Evolutionary conservation across 2,797 vertebrate species (phyloP), one percentile per base, ranked within the genome.

Genomic region (Acanthurus leucopareius): DNA sequence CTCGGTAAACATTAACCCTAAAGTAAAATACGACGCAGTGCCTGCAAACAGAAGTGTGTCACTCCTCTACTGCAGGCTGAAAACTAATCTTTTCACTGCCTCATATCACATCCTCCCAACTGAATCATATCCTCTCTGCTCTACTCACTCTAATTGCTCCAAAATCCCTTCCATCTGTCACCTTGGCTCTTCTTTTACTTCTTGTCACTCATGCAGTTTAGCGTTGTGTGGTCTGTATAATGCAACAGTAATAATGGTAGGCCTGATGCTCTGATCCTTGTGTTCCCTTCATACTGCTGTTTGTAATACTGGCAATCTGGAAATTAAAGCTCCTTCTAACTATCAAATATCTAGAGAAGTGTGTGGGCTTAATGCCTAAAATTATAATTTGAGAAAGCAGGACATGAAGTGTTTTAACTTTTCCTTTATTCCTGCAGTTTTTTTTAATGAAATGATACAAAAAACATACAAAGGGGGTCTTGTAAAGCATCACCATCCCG

Each of bases 1-100:
- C 48, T 62, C n/a, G 77, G 78, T 90, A 90, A 91, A 91, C 79
- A 91, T 90, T 90, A 90, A 93, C 88, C 86, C 67, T 44, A 17
- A 63, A 83, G 82, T 81, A 66, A 82, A 88, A 82, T 35, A 63
- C 59, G 81, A 68, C 54, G 8, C 51, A 53, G 73, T 0, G 73
- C 40, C 61, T 67, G 47, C 61, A 80, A 62, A 69, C 44, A 62
- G 42, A 65, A 74, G 32, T 8, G 56, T 69, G 77, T 48, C 79
- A 25, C 52, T 84, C 58, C 53, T 62, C 71, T n/a, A 5, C 57
- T 62, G 66, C 44, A 32, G 69, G 17, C 28, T 77, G 73, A 66
- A 82, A 85, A 66, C 49, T 58, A 78, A 80, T 81, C 66, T 80
- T 67, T 77, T 68, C 20, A 62, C 68, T 48, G 68, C 53, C 70